Evolutionary conservation across 2,888 invertebrate genomes (phyloP).

Genomic region (Leucophora obtusa): DNA sequence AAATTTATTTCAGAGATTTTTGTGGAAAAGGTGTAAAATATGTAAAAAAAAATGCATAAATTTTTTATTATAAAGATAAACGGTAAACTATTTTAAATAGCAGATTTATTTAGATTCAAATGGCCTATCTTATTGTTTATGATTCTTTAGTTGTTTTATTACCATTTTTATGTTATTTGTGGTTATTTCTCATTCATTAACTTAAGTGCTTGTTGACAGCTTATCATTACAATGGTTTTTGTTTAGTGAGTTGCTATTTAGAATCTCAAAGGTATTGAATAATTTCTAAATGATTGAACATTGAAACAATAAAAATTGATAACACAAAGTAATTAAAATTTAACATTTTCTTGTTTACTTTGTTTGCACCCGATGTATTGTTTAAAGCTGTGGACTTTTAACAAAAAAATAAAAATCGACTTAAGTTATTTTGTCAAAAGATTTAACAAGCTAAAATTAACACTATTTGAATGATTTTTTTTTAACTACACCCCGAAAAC

Average conservation of each 20-base stretch:
- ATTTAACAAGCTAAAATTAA: no score
- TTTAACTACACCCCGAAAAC: no score
- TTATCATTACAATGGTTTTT: slow-evolving; percentile 22
- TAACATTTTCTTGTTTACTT: no score
- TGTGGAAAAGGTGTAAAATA: slow-evolving; percentile 9
- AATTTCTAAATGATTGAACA: slow-evolving; percentile 53
- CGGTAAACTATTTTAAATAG: slow-evolving; percentile 3
- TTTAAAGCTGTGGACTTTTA: no score
- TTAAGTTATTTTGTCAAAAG: no score
- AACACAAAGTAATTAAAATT: not conserved
- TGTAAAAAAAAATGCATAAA: not conserved
- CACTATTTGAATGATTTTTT: no score
- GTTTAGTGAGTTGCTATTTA: slow-evolving; percentile 59
- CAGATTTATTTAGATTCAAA: slow-evolving; percentile 1
- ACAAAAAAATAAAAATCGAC: no score
- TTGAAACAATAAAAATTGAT: slow-evolving; percentile 7
- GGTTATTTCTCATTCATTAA: slow-evolving; percentile 37
- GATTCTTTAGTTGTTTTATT: not conserved
- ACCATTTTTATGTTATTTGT: not conserved
- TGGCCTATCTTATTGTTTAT: not conserved
- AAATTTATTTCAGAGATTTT: slow-evolving; percentile 30
- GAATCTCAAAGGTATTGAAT: slow-evolving; percentile 58
- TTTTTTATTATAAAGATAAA: not conserved
- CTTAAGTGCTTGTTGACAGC: slow-evolving; percentile 42
- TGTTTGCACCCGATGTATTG: no score